These are phyloP conservation scores for Lymantria dispar DNA, from an alignment of 2,888 invertebrate genomes.

Conservation along the genomic window DNA sequence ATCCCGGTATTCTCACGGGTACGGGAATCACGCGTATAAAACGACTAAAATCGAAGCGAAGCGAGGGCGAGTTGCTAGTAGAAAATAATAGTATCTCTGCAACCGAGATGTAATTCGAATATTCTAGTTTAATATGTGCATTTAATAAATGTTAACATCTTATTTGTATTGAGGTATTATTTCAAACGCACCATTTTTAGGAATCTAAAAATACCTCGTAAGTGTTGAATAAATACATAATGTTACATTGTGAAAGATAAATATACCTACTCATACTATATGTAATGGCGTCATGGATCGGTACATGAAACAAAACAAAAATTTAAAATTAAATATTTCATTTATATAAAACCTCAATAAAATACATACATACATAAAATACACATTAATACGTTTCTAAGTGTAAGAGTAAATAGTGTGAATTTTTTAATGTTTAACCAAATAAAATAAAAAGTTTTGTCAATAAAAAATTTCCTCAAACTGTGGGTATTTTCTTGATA, in stretches of 20 bases:
- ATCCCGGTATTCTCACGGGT: too few relatives aligned
- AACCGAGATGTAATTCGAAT: too few relatives aligned
- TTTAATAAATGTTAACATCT: too few relatives aligned
- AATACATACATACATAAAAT: slow-evolving; percentile 16
- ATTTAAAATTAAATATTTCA: slow-evolving; percentile 42
- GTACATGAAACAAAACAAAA: slow-evolving; percentile 80
- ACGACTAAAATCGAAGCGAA: too few relatives aligned
- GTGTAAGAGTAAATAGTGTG: not conserved
- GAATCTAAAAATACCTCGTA: slow-evolving; percentile 15
- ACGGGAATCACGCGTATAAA: too few relatives aligned
- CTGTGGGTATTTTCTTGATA: slow-evolving; percentile 35
- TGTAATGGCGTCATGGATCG: slow-evolving; percentile 61
- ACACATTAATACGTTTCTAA: not conserved
- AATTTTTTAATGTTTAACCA: slow-evolving; percentile 20
- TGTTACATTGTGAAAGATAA: slow-evolving; percentile 18
- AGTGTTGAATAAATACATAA: not conserved
- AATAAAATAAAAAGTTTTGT: slow-evolving; percentile 21
- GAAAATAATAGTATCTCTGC: too few relatives aligned
- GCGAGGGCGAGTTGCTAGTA: too few relatives aligned
- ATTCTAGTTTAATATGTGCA: too few relatives aligned
- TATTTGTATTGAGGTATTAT: slow-evolving; percentile 13
- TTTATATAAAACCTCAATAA: slow-evolving; percentile 18
- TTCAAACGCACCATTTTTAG: slow-evolving; percentile 36
- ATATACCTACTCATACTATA: slow-evolving; percentile 74
- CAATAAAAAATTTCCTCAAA: slow-evolving; percentile 33